phyloP scores from a whole-genome alignment of 2,113 vertebrate genomes.

The Pluvialis apricaria region DNA sequence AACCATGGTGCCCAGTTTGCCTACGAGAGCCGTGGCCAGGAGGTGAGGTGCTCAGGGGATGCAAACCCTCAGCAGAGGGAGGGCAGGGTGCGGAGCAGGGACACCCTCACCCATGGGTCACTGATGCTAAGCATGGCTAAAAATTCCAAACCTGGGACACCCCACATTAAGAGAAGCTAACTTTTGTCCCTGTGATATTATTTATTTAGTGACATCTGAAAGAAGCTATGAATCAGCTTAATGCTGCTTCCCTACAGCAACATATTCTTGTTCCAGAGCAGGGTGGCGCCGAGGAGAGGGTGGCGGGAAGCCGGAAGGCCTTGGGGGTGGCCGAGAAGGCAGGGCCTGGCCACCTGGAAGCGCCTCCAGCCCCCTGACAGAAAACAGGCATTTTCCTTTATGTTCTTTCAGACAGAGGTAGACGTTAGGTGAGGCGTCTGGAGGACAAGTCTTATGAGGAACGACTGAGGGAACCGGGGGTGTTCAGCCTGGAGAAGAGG shows the following conservation, averaged over 20 bases:
- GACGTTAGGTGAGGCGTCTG: no score
- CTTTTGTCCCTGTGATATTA: neutral
- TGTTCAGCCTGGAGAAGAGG: no score
- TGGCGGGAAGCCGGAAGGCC: no score
- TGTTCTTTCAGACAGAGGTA: no score
- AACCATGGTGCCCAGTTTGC: neutral
- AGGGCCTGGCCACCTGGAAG: no score
- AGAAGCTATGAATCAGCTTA: neutral
- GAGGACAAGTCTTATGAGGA: no score
- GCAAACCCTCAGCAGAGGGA: neutral
- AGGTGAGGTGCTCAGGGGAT: neutral
- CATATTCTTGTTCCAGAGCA: neutral
- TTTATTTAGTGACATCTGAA: neutral
- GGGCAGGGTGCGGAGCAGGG: neutral
- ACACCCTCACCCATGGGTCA: neutral
- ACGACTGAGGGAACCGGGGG: no score
- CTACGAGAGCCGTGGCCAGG: neutral
- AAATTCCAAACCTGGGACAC: neutral
- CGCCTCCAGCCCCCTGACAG: no score
- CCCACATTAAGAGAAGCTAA: neutral
- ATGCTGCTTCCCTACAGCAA: neutral
- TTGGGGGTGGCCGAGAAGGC: no score
- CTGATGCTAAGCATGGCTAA: neutral
- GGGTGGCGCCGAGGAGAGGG: no score
- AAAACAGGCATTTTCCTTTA: no score